Evolutionary conservation across 2,797 vertebrate species (phyloP).

Genomic region (Phylloscopus collybita): DNA sequence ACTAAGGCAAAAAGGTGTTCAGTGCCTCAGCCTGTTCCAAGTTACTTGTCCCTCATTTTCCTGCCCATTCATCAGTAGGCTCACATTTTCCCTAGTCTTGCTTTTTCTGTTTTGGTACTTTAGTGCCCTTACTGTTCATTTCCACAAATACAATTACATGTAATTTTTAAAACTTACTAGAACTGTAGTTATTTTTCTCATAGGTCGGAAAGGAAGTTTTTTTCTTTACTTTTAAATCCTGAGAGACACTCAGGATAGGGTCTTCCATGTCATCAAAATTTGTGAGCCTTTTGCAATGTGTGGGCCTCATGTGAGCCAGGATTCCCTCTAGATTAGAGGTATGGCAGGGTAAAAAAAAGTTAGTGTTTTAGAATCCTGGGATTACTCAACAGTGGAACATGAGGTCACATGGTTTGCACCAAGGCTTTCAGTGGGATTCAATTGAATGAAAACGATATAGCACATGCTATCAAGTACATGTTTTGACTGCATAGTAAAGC

Average conservation of each 20-base stretch:
- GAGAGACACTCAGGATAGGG: background rate
- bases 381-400: background rate
- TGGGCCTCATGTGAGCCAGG: background rate
- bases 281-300: background rate
- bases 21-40: background rate
- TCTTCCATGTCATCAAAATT: background rate
- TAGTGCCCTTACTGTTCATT: background rate
- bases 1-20: background rate
- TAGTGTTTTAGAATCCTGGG: background rate
- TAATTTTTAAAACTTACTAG: background rate
- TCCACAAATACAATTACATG: background rate
- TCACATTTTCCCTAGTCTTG: background rate
- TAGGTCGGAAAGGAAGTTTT: background rate
- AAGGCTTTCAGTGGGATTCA: background rate
- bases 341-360: background rate
- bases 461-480: background rate
- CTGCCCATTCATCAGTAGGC: background rate
- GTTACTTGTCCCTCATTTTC: background rate
- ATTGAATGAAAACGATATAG: background rate
- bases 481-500: background rate
- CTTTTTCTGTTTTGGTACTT: background rate
- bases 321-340: background rate
- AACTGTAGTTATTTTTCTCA: background rate
- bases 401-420: background rate
- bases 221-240: background rate